A percentile compares a stretch with the other conserved stretches of the same genome.
phyloP scores from a whole-genome alignment of 1,140 invertebrate genomes.

The Monochamus saltuarius region DNA sequence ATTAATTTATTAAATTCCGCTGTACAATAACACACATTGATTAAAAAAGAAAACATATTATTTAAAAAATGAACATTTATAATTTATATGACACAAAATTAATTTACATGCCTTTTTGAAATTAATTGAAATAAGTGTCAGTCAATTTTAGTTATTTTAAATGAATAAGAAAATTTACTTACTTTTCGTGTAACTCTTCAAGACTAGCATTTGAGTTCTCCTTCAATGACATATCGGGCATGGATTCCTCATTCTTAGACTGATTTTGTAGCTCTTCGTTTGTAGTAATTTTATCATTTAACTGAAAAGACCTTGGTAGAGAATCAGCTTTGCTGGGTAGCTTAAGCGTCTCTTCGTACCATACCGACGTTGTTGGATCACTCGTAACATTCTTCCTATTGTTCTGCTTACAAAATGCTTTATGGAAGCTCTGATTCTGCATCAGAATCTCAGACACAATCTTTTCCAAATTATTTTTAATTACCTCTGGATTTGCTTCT shows the following conservation, averaged over 20 bases:
- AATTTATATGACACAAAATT: no score
- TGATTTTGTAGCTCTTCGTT: conserved; percentile 38
- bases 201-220: conserved; percentile 51
- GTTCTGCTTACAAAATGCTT: conserved; percentile 54
- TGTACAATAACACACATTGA: no score
- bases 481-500: conserved; percentile 18
- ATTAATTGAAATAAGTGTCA: no score
- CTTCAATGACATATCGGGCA: conserved; percentile 49
- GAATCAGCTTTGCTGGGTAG: conserved; percentile 69
- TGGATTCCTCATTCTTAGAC: conserved; percentile 18
- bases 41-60: no score
- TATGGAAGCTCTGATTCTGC: conserved; percentile 81
- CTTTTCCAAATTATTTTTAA: conserved; percentile 63
- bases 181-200: conserved; percentile 58
- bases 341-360: conserved; percentile 54
- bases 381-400: conserved; percentile 41
- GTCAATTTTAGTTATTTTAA: no score
- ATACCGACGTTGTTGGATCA: conserved; percentile 53
- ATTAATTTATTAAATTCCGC: no score
- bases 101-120: no score
- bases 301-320: conserved; percentile 74
- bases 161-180: conserved; percentile 41
- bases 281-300: conserved; percentile 54
- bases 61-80: no score
- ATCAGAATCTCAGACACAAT: conserved; percentile 81